phyloP scores from a whole-genome alignment of 2,113 vertebrate species.

The Nettapus auritus region DNA sequence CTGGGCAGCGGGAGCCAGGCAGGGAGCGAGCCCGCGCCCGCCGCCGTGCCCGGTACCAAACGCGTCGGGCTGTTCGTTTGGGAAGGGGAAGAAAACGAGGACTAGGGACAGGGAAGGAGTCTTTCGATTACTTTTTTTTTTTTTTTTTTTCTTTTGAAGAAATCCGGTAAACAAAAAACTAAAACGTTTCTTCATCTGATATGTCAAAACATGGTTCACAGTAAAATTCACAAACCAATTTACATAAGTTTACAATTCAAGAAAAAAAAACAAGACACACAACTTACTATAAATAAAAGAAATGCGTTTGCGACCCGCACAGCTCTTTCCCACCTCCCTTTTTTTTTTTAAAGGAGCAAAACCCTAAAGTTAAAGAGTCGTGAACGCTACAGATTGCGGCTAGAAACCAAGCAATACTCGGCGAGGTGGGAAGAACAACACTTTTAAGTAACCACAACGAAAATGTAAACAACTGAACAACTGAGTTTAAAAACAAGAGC shows the following conservation, averaged over 20 bases:
- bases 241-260: constrained; percentile 85
- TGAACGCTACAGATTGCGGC: constrained; percentile 76
- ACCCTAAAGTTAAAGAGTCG: neutral
- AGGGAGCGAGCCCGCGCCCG: neutral
- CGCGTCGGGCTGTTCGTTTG: constrained; percentile 49
- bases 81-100: constrained; percentile 8
- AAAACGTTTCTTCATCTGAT: constrained; percentile 76
- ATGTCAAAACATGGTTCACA: constrained; percentile 85
- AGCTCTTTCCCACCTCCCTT: constrained; percentile 69
- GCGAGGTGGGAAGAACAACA: constrained; percentile 51
- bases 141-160: constrained; percentile 2
- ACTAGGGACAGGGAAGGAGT: neutral
- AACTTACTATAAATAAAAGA: constrained; percentile 93
- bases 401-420: constrained; percentile 76
- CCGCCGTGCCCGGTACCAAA: constrained; percentile 68
- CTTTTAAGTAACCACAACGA: constrained; percentile 21
- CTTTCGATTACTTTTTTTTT: neutral
- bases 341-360: constrained; percentile 65
- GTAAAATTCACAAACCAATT: constrained; percentile 82
- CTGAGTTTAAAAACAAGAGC: constrained; percentile 17
- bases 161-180: constrained; percentile 69
- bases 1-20: neutral
- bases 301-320: constrained; percentile 87
- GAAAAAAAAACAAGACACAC: constrained; percentile 55
- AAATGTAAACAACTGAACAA: constrained; percentile 42